phyloP scores from a whole-genome alignment of 2,113 vertebrate species.

The Laticauda colubrina region DNA sequence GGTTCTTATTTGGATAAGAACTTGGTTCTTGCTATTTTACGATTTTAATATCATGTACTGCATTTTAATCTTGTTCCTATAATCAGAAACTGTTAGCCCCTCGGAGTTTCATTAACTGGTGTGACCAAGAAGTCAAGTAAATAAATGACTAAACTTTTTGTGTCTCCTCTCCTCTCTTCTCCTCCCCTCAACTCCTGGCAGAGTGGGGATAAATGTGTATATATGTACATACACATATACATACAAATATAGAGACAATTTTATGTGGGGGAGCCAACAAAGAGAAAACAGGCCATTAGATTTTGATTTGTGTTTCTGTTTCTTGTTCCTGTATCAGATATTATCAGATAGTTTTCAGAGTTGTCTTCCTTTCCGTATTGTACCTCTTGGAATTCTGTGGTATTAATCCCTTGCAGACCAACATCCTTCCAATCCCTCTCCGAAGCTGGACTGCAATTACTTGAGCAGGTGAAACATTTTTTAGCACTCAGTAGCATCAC shows the following conservation, averaged over 20 bases:
- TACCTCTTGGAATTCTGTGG: not conserved
- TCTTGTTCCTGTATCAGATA: not conserved
- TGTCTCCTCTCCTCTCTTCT: not conserved
- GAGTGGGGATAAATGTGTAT: not conserved
- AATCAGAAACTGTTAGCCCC: not conserved
- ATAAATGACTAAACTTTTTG: not conserved
- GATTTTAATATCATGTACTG: not conserved
- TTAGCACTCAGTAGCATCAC: not conserved
- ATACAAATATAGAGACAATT: not conserved
- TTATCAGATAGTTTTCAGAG: not conserved
- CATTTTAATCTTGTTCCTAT: not conserved
- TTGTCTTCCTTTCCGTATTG: not conserved
- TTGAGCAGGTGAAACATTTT: not conserved
- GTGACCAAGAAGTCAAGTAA: not conserved
- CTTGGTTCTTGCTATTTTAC: not conserved
- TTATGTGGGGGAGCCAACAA: not conserved
- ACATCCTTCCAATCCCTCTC: not conserved
- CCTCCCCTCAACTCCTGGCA: accelerated
- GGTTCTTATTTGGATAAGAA: not conserved
- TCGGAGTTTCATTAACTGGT: not conserved
- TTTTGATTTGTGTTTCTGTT: not conserved
- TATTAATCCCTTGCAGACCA: not conserved
- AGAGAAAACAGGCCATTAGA: not conserved
- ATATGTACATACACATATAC: not conserved
- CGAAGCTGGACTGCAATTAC: not conserved